Conservation (phyloP, 30 jellyfish, hydroid and myxozoan genomes). For the Pelagia noctiluca region DNA sequence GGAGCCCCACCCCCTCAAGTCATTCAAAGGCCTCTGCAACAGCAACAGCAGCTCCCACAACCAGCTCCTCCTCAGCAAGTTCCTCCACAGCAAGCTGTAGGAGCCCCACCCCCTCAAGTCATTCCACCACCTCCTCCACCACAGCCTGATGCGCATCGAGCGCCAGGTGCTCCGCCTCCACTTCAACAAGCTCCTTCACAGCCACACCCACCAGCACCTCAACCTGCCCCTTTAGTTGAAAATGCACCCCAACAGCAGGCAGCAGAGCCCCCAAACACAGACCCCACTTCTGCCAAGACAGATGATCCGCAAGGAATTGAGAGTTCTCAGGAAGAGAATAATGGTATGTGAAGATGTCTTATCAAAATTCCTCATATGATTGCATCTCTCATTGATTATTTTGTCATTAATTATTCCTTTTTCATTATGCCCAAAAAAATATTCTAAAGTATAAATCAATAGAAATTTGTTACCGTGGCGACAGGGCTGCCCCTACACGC, state of each 20-base stretch:
- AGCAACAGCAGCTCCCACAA: too few relatives aligned
- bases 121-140: conserved; percentile 41
- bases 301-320: not conserved
- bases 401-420: not conserved
- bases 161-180: conserved; percentile 53
- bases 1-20: conserved; percentile 54
- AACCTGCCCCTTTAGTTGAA: conserved; percentile 21
- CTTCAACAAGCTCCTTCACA: conserved; percentile 59
- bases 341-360: not conserved
- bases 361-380: not conserved
- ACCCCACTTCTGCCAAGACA: conserved; percentile 3
- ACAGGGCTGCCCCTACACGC: not conserved
- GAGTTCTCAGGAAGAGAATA: not conserved
- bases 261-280: conserved; percentile 10
- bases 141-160: conserved; percentile 38
- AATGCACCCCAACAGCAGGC: conserved; percentile 7
- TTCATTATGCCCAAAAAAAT: too few relatives aligned
- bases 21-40: conserved; percentile 37
- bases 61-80: conserved; percentile 7
- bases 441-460: not conserved
- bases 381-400: not conserved
- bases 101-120: conserved; percentile 54
- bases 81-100: conserved; percentile 53
- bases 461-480: not conserved
- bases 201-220: conserved; percentile 40